Base-by-base conservation (phyloP, 2,888 invertebrate species). In the Tubiluchus corallicola region DNA sequence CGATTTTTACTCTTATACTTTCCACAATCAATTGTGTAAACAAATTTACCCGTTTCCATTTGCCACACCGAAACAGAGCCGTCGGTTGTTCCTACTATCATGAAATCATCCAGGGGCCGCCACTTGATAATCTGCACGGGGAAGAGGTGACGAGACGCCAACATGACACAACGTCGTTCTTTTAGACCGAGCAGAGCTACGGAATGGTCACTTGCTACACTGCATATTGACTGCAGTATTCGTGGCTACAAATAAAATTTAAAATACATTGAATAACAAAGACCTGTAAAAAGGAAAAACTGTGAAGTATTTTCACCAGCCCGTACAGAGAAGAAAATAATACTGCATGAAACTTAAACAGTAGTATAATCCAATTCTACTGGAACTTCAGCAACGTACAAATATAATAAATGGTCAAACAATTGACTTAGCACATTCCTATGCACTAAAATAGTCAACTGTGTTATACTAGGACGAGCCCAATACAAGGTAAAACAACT, bases 11-110 rank as follows among this genome's bases (percentile, higher is more conserved):
- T n/a, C n/a, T n/a, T n/a, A n/a, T n/a, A n/a, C n/a, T n/a, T n/a
- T n/a, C n/a, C n/a, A n/a, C n/a, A n/a, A n/a, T n/a, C n/a, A 2
- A n/a, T 17, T n/a, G n/a, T n/a, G n/a, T n/a, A n/a, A n/a, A n/a
- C n/a, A n/a, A 18, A 46, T 53, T 49, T 50, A 69, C 74, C 74
- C 2, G 96, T 98, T 68, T 98, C 98, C 92, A 98, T 96, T 71
- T 98, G 96, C 98, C 98, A 98, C 1, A 98, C 90, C 64, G 92
- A 94, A 2, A 96, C 92, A 0, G 92, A 87, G 2, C 94, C 92
- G 65, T 99, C 96, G 4, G 87, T 83, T 63, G 92, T 92, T 1
- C 87, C 88, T 16, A 96, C 87, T 51, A 94, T 82, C 74, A 98
- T 82, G 61, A 94, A 98, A 65, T 99, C 98, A 60, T 98, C 96